Evolutionary conservation across 2,888 invertebrate genomes (phyloP).

Genomic region (Pharmacophagus antenor): DNA sequence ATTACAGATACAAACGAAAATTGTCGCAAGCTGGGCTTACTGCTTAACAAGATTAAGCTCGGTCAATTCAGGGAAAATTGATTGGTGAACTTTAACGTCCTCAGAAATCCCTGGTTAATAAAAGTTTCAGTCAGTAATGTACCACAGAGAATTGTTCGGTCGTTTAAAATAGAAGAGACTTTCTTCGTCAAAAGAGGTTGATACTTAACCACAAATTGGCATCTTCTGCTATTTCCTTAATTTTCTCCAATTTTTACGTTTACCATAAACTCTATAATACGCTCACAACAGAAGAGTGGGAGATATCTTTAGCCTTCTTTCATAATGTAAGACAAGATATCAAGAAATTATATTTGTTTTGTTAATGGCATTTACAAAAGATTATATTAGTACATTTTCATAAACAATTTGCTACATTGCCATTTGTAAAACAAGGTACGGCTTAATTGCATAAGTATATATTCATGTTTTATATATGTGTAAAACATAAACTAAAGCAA

Average conservation of each 20-base stretch:
- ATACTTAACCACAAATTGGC: neutral
- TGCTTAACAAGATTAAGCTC: constrained; percentile 13
- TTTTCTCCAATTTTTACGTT: neutral
- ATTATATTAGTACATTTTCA: too few relatives aligned
- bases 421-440: too few relatives aligned
- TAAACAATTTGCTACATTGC: too few relatives aligned
- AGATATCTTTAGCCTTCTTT: too few relatives aligned
- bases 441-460: too few relatives aligned
- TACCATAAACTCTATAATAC: neutral
- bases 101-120: neutral
- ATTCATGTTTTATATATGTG: too few relatives aligned
- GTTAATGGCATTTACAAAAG: too few relatives aligned
- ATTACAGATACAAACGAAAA: neutral
- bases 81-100: constrained; percentile 20
- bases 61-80: constrained; percentile 17
- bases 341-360: too few relatives aligned
- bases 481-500: too few relatives aligned
- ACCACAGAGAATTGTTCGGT: constrained; percentile 15
- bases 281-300: neutral
- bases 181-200: neutral
- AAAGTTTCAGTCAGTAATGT: constrained; percentile 11
- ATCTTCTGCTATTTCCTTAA: neutral
- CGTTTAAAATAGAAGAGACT: constrained; percentile 7
- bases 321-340: too few relatives aligned
- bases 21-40: neutral